Conservation (phyloP, 2,797 vertebrate species). For the Acanthurus lineatus region DNA sequence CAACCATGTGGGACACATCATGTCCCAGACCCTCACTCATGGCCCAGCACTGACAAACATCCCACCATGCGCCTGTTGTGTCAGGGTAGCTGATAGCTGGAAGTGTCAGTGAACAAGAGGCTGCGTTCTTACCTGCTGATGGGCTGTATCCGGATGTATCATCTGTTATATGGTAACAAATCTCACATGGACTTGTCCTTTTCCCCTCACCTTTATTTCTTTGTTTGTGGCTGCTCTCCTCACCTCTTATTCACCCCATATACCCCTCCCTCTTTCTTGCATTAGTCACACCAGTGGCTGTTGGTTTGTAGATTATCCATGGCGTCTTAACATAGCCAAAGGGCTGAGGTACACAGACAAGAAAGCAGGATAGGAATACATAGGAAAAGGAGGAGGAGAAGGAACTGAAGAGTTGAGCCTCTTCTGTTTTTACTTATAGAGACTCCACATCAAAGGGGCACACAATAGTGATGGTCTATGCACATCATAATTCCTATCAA, state of each 20-base stretch:
- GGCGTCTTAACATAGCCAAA: conserved; percentile 46
- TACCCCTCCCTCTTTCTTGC: conserved; percentile 32
- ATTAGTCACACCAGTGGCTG: conserved; percentile 59
- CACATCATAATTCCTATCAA: conserved; percentile 27
- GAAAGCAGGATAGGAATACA: conserved; percentile 25
- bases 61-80: too few species aligned
- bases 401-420: conserved; percentile 25
- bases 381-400: conserved; percentile 18
- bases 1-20: too few species aligned
- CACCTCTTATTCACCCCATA: conserved; percentile 28
- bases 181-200: neutral
- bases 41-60: too few species aligned
- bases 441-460: conserved; percentile 42
- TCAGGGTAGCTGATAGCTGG: neutral
- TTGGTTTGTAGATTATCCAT: conserved; percentile 60
- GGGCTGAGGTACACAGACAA: conserved; percentile 25
- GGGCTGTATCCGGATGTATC: conserved; percentile 4
- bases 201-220: conserved; percentile 33
- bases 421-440: conserved; percentile 33
- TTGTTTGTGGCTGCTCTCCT: conserved; percentile 28
- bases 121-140: neutral
- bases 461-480: conserved; percentile 22
- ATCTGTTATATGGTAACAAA: conserved; percentile 11
- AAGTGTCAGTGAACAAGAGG: conserved; percentile 9
- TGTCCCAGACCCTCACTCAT: too few species aligned